Conservation (phyloP, 1,140 invertebrate genomes). For the Solenopsis fugax region DNA sequence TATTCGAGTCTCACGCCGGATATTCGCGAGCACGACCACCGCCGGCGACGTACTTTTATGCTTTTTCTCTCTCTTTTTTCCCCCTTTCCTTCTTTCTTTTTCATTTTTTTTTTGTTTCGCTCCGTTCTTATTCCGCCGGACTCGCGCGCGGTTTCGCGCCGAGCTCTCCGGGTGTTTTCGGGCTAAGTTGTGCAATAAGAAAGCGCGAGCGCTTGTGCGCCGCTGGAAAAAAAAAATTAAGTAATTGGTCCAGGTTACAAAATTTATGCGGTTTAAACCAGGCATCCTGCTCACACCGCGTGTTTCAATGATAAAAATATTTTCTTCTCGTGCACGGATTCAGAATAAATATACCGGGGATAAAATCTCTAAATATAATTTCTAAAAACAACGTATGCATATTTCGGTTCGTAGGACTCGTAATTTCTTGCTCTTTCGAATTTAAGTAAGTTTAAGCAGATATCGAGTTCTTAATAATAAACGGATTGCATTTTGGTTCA, state of each 20-base stretch:
- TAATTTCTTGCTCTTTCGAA: not conserved
- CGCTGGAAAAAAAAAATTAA: conserved; percentile 6
- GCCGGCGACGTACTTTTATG: conserved; percentile 54
- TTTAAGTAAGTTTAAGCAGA: not conserved
- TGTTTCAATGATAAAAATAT: not conserved
- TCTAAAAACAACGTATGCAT: not conserved
- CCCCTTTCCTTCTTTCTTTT: not conserved
- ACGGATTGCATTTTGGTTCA: not conserved
- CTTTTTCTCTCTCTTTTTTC: not conserved
- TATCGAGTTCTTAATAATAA: conserved; percentile 6
- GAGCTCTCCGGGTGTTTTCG: conserved; percentile 11
- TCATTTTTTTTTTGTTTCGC: not conserved
- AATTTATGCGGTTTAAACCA: not conserved
- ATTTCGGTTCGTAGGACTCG: not conserved
- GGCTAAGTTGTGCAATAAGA: conserved; percentile 39
- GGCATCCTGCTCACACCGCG: not conserved
- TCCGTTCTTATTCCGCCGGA: conserved; percentile 36
- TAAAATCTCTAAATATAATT: not conserved
- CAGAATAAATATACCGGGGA: not conserved
- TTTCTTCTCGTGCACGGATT: not conserved
- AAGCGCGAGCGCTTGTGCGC: conserved; percentile 1
- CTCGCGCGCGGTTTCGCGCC: conserved; percentile 20
- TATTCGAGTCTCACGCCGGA: conserved; percentile 61
- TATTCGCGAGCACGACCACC: conserved; percentile 62
- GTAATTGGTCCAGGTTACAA: conserved; percentile 4